Base-by-base conservation (phyloP, 2,888 invertebrate genomes). In the Dryomyza anilis region DNA sequence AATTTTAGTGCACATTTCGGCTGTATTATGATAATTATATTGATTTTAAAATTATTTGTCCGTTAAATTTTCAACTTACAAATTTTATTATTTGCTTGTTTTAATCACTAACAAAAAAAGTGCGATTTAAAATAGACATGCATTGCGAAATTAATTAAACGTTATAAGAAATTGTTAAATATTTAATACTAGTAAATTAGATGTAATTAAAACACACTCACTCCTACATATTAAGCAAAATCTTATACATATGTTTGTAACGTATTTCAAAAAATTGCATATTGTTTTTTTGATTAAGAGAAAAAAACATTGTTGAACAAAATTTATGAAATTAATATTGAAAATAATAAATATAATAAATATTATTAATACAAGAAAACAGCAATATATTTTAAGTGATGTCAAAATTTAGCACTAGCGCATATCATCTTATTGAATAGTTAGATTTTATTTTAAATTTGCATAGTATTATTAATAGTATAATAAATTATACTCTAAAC, bases 351-450 rank as follows among this genome's bases (percentile, higher is more conserved):
- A 23, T 23, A 48, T 16, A 21, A 50, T 50, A 19, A 59, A 39
- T 33, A 16, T 16, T n/a, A n/a, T n/a, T n/a, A n/a, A n/a, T n/a
- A n/a, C n/a, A n/a, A n/a, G n/a, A n/a, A 29, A 43, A 30, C 52
- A 39, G 52, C 52, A 61, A 16, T 61, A 29, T 52, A 21, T 52
- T 61, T 53, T 53, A 52, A 52, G 61, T 52, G 30, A 53, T 39
- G 36, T 21, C 23, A 12, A 39, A 52, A 48, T 53, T 23, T 53
- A 29, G 27, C 33, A 36, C 25, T 48, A 30, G 4, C 5, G 21
- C n/a, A n/a, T n/a, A n/a, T n/a, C n/a, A n/a, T 61, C 39, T 61
- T 61, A 53, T 29, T 43, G 21, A 59, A 33, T 59, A 59, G 48
- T 46, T 33, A 48, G 48, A 43, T 21, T 30, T 59, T 59, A 59